Evolutionary conservation across 2,113 vertebrate species (phyloP), one percentile per base, ranked within the genome.

Genomic region (Rhagologus leucostigma): DNA sequence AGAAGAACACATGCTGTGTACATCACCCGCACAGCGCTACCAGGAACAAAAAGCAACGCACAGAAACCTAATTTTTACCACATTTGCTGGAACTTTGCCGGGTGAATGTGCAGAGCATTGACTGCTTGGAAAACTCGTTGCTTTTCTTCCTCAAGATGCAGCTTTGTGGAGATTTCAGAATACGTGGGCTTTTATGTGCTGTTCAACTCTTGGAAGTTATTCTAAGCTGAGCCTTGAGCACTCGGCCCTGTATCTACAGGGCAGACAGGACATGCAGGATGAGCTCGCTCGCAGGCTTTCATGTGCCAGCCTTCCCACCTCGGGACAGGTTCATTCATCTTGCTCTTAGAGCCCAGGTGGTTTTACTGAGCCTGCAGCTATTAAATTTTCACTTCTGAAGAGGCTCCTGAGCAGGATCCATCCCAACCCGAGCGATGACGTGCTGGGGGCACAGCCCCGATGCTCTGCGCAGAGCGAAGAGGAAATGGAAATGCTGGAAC

Each of bases 401-500:
- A 49, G 46, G 37, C 33, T 68, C n/a, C 47, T 37, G 71, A 75
- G 76, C 69, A 89, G 79, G 41, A 81, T 4, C 74, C n/a, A 33
- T 33, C 78, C 75, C 83, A 50, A 2, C 29, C 56, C 2, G 5
- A 82, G 87, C 2, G 5, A 3, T 16, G 56, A 74, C 0, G 29
- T 13, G 47, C 59, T 35, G 92, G 84, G 87, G 73, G 22, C 71
- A 32, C 39, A 30, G 71, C 49, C 79, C 84, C 23, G 39, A 44
- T 0, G 24, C 87, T 63, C 71, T 6, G 24, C 3, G 15, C 82
- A 69, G 46, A 83, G 87, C 19, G 1, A 64, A 59, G 74, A 95
- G 93, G 91, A 96, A 95, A 96, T 93, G 95, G 90, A 94, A 96
- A 87, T 83, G 88, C 90, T 90, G 84, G 92, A 93, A 96, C 87